Conservation (phyloP, 2,888 invertebrate species). For the Terebella lapidaria region DNA sequence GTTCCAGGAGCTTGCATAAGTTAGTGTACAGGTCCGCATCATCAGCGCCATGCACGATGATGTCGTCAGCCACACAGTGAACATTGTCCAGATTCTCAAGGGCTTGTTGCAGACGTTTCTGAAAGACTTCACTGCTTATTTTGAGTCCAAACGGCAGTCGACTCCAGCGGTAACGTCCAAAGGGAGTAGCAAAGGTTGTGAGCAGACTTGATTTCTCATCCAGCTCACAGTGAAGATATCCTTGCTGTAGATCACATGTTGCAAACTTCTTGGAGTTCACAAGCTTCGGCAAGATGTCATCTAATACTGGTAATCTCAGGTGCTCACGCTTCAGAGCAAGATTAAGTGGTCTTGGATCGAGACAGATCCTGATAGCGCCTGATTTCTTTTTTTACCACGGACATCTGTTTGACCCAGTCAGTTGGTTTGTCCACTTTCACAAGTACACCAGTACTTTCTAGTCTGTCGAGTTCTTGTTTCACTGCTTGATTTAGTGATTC, state of each 20-base stretch:
- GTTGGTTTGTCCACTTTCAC: too few relatives aligned
- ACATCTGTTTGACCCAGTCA: conserved; percentile 12
- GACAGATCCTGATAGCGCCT: conserved; percentile 11
- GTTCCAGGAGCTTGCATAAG: conserved; percentile 2
- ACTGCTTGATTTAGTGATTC: neutral
- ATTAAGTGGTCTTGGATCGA: conserved; percentile 12
- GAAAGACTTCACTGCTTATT: conserved; percentile 11
- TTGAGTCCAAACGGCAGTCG: conserved; percentile 13
- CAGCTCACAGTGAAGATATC: conserved; percentile 9
- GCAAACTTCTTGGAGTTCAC: conserved; percentile 6
- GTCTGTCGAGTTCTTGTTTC: conserved; percentile 1
- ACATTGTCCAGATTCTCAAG: conserved; percentile 5
- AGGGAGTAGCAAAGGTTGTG: conserved; percentile 14
- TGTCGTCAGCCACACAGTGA: conserved; percentile 9
- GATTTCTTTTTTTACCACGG: conserved; percentile 6
- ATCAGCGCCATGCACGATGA: conserved; percentile 8
- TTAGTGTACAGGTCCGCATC: neutral
- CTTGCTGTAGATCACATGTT: conserved; percentile 11
- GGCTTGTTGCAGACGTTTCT: conserved; percentile 8
- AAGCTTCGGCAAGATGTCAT: conserved; percentile 13
- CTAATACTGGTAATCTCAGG: conserved; percentile 7
- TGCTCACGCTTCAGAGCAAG: conserved; percentile 9
- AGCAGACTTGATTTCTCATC: conserved; percentile 9
- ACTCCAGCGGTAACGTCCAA: conserved; percentile 12
- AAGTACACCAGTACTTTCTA: neutral